These are phyloP conservation scores for Julus scanicus DNA, from an alignment of 2,888 invertebrate species.

Conservation along the genomic window DNA sequence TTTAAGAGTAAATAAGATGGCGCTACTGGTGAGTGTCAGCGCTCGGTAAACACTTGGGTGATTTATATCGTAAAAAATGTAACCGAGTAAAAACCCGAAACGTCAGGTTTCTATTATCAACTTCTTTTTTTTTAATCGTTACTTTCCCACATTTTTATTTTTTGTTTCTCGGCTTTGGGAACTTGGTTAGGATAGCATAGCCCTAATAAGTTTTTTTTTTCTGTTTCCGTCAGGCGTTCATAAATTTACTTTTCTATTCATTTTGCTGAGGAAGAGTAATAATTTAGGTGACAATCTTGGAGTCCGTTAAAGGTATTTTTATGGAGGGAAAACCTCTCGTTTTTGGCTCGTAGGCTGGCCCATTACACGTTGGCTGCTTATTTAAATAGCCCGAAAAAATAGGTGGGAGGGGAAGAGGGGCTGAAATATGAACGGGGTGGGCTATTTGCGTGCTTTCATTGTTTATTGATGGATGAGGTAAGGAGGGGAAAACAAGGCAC, in stretches of 20 bases:
- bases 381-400: constrained; percentile 42
- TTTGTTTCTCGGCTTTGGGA: not conserved
- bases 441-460: constrained; percentile 47
- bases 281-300: constrained; percentile 1
- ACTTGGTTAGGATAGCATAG: not conserved
- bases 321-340: not conserved
- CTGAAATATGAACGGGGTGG: constrained; percentile 10
- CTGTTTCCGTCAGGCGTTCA: constrained; percentile 5
- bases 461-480: constrained; percentile 42
- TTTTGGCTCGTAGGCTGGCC: constrained; percentile 23
- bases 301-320: constrained; percentile 37
- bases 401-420: constrained; percentile 49
- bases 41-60: not conserved
- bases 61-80: not conserved
- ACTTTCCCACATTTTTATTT: not conserved
- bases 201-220: not conserved
- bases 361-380: not conserved
- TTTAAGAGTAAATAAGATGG: not conserved
- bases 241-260: constrained; percentile 17
- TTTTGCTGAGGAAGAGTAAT: not conserved
- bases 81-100: not conserved
- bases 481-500: not conserved
- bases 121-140: not conserved
- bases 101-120: not conserved
- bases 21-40: constrained; percentile 1